These are phyloP conservation scores for Botrylloides violaceus DNA, from an alignment of 23 tunicate genomes.

Conservation along the genomic window DNA sequence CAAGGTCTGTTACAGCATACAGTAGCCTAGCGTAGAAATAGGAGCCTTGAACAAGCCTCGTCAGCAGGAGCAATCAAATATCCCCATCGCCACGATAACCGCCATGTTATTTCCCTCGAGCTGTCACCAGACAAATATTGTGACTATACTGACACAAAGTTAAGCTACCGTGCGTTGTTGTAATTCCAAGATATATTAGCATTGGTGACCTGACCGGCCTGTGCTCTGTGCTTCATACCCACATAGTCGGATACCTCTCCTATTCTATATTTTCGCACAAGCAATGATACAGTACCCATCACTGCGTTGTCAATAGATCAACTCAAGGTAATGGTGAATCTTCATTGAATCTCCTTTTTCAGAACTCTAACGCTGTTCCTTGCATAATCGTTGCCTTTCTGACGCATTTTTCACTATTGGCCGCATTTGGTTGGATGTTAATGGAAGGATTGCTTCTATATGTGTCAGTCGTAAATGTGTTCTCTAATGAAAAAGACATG, in stretches of 20 bases:
- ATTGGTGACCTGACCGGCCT: background rate
- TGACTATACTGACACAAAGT: no score
- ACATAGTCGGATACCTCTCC: background rate
- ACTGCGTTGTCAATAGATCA: background rate
- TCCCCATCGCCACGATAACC: no score
- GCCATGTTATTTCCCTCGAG: no score
- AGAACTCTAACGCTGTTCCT: slow-evolving; percentile 40
- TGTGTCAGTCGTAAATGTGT: slow-evolving; percentile 59
- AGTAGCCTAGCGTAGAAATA: no score
- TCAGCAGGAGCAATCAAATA: no score
- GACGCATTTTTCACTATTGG: slow-evolving; percentile 66
- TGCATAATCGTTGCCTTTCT: slow-evolving; percentile 63
- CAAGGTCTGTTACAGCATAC: slow-evolving; percentile 15
- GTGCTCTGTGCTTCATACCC: background rate
- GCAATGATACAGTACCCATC: no score
- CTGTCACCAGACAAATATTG: no score
- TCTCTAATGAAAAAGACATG: slow-evolving; percentile 23
- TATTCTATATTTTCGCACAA: no score
- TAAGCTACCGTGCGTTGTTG: no score
- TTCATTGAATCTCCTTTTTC: background rate
- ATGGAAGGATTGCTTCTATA: slow-evolving; percentile 71
- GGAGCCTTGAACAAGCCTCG: no score
- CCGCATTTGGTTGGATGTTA: slow-evolving; percentile 79
- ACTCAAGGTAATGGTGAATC: background rate
- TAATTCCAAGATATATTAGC: background rate